phyloP scores from a whole-genome alignment of 2,113 vertebrate genomes.

The Saimiri boliviensis region DNA sequence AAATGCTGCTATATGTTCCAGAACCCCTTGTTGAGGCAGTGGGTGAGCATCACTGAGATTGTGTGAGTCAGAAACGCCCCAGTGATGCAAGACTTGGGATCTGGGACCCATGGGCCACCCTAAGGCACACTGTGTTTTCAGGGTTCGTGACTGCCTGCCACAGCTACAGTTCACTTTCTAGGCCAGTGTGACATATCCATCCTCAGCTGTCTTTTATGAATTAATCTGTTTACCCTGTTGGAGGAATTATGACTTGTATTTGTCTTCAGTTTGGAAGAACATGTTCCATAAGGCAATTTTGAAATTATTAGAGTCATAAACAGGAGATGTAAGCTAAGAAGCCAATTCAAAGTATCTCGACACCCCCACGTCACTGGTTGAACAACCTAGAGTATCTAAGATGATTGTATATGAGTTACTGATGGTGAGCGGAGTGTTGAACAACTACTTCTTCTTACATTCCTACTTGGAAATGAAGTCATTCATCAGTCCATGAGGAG shows the following conservation, averaged over 20 bases:
- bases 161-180: neutral
- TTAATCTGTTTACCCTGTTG: neutral
- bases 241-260: neutral
- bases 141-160: neutral
- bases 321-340: neutral
- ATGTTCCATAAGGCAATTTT: neutral
- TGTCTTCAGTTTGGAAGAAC: neutral
- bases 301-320: constrained; percentile 17
- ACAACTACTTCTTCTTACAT: neutral
- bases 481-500: neutral
- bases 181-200: neutral
- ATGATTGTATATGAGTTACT: neutral
- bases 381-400: neutral
- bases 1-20: neutral
- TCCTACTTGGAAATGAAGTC: neutral
- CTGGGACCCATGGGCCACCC: neutral
- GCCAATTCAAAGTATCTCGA: neutral
- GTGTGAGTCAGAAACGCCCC: neutral
- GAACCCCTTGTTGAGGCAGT: neutral
- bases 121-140: neutral
- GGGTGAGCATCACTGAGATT: neutral
- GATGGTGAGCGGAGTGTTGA: neutral
- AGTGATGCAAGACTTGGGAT: neutral
- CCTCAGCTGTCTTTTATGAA: neutral
- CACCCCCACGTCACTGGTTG: neutral